A percentile compares a stretch with the other conserved stretches of the same genome.
Evolutionary conservation across 2,888 invertebrate genomes (phyloP).

Genomic region (Itoplectis maculator): DNA sequence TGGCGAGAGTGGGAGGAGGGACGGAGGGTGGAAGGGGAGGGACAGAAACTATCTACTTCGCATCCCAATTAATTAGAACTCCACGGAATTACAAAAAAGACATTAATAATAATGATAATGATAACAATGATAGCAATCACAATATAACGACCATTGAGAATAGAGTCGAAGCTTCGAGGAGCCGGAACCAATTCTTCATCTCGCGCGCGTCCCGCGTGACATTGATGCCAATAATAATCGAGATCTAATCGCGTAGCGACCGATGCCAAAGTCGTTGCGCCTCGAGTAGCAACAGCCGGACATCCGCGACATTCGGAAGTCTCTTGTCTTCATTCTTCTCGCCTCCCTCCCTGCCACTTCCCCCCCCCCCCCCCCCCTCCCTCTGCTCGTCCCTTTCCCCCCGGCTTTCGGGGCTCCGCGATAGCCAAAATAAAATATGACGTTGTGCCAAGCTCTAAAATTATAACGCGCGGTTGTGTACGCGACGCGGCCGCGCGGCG

Average conservation of each 20-base stretch:
- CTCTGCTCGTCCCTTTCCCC: neutral
- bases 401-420: neutral
- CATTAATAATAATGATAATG: neutral
- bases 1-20: too few species aligned
- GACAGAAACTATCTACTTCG: too few species aligned
- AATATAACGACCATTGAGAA: neutral
- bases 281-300: conserved; percentile 42
- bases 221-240: neutral
- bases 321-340: conserved; percentile 27
- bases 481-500: conserved; percentile 19
- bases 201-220: too few species aligned
- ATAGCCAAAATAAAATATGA: conserved; percentile 76
- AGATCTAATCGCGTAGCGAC: conserved; percentile 13
- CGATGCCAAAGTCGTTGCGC: conserved; percentile 25
- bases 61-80: neutral
- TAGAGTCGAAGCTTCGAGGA: neutral
- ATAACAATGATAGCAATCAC: too few species aligned
- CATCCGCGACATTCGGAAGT: conserved; percentile 39
- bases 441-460: conserved; percentile 77
- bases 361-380: too few species aligned
- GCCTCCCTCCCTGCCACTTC: neutral
- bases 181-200: too few species aligned
- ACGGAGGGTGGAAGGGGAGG: too few species aligned
- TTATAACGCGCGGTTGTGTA: conserved; percentile 66
- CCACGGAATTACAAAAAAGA: neutral